Conservation (phyloP, 2,888 invertebrate species). For the Mythimna albipuncta region DNA sequence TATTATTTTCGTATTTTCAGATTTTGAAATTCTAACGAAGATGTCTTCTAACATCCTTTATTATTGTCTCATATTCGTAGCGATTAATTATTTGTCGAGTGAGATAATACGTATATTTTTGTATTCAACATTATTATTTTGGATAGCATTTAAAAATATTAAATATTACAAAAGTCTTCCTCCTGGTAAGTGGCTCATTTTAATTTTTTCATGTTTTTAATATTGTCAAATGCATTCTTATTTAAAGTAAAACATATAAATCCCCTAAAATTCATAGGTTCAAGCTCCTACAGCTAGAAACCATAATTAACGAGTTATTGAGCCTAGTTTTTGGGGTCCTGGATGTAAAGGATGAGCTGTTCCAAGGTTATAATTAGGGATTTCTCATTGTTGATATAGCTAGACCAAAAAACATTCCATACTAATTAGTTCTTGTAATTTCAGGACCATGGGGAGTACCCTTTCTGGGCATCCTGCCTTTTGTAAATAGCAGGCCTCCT, state of each 20-base stretch:
- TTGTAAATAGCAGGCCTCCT: constrained; percentile 93
- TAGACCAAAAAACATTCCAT: not conserved
- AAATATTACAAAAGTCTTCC: constrained; percentile 61
- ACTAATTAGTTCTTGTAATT: constrained; percentile 13
- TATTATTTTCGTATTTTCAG: not conserved
- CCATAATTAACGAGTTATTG: too few relatives aligned
- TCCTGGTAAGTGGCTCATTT: constrained; percentile 62
- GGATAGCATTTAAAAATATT: constrained; percentile 44
- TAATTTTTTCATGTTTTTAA: not conserved
- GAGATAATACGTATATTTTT: constrained; percentile 34
- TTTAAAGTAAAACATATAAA: not conserved
- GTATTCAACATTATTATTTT: constrained; percentile 36
- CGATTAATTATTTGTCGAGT: constrained; percentile 26
- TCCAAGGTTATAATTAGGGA: not conserved
- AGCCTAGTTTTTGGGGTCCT: too few relatives aligned
- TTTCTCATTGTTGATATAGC: not conserved
- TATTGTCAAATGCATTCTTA: not conserved
- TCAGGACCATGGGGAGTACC: constrained; percentile 96
- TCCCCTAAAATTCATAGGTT: too few relatives aligned
- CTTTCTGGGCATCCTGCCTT: constrained; percentile 94
- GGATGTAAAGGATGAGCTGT: too few relatives aligned
- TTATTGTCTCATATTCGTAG: constrained; percentile 29
- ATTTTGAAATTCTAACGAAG: constrained; percentile 1
- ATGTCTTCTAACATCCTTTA: constrained; percentile 27
- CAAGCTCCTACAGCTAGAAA: too few relatives aligned